phyloP scores from a whole-genome alignment of 1,140 invertebrate genomes.

The Bombus huntii region DNA sequence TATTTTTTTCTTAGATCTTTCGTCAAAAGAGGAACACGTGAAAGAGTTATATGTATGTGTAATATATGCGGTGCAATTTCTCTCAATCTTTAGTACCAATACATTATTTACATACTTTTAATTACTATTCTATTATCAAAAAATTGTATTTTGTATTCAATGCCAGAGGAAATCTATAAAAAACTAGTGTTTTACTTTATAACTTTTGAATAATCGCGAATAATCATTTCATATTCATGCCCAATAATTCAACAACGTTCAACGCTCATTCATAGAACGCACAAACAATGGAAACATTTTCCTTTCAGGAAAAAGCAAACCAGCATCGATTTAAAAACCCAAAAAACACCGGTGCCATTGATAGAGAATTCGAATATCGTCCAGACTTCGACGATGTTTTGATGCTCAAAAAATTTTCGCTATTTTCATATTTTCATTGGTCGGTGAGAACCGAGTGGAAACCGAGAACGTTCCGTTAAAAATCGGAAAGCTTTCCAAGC shows the following conservation, averaged over 20 bases:
- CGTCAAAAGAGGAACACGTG: neutral
- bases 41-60: neutral
- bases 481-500: conserved; percentile 4
- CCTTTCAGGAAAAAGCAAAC: neutral
- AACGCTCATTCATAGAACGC: neutral
- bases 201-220: neutral
- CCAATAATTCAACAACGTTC: neutral
- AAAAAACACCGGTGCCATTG: neutral
- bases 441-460: neutral
- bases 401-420: neutral
- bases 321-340: neutral
- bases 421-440: conserved; percentile 5
- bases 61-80: neutral
- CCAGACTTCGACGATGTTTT: neutral
- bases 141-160: neutral
- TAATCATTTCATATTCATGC: neutral
- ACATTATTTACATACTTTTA: neutral
- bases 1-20: neutral
- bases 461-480: conserved; percentile 1
- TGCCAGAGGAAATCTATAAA: neutral
- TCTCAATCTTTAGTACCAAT: neutral
- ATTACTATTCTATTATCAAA: neutral
- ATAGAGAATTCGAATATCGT: neutral
- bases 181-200: neutral
- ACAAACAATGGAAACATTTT: neutral